Evolutionary conservation across 2,888 invertebrate genomes (phyloP).

Genomic region (Platypus cylindrus): DNA sequence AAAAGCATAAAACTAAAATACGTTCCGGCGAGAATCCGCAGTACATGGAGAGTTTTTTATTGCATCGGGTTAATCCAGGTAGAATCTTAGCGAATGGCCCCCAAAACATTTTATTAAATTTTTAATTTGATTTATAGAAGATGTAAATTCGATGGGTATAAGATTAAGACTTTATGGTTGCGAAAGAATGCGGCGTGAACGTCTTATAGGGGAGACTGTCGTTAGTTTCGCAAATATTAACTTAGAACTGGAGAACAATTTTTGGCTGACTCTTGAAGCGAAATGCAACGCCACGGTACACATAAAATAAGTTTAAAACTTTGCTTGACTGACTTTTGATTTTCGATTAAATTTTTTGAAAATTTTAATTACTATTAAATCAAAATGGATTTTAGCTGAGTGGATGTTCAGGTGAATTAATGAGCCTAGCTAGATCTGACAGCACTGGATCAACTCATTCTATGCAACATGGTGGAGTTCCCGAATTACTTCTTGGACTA

Average conservation of each 20-base stretch:
- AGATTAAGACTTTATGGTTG: constrained; percentile 84
- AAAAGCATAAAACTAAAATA: constrained; percentile 88
- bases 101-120: not conserved
- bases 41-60: constrained; percentile 84
- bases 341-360: no score
- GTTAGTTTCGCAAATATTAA: constrained; percentile 84
- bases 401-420: constrained; percentile 46
- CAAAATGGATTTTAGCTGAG: constrained; percentile 38
- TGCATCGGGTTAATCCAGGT: constrained; percentile 84
- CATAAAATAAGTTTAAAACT: no score
- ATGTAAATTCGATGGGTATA: constrained; percentile 83
- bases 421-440: constrained; percentile 80
- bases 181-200: constrained; percentile 83
- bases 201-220: constrained; percentile 81
- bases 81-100: no score
- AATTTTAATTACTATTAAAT: no score
- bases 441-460: constrained; percentile 91
- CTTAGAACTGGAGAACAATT: constrained; percentile 78
- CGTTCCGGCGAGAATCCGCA: constrained; percentile 82
- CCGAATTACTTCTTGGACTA: constrained; percentile 77
- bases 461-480: constrained; percentile 78
- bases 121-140: constrained; percentile 46
- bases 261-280: constrained; percentile 80
- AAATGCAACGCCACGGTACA: constrained; percentile 46
- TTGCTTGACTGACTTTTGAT: no score